Base-by-base conservation (phyloP, 2,888 invertebrate genomes). In the Lumbricus terrestris region DNA sequence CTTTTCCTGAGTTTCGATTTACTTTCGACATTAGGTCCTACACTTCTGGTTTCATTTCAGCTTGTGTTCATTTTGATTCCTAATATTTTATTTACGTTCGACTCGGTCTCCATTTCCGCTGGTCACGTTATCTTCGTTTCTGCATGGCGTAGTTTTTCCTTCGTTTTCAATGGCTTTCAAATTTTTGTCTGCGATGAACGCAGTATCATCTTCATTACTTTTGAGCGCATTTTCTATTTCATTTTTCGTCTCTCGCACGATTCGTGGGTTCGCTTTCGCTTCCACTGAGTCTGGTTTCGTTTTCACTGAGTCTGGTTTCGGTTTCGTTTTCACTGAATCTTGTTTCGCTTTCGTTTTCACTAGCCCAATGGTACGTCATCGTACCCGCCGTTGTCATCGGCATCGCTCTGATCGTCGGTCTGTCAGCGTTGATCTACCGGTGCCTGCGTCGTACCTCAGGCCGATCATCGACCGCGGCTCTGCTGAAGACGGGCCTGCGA, bases 361-460 rank as follows among this genome's bases (percentile, higher is more conserved):
- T 93, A 94, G 94, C 94, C 89, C 92, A 93, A 38, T 93, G 92
- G 85, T 92, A 92, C 89, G 96, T 96, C 54, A 95, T 97, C 92
- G 95, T 96, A 69, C 96, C 96, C 88, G 95, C 97, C 93, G 96
- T 96, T 93, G 95, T 96, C 92, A 96, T 96, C 54, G 96, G 96
- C 89, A 95, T 96, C 54, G 95, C 96, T 90, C 96, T 96, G 92
- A 95, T 96, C 69, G 94, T 96, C 69, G 95, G 96, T 91, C 95
- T 96, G 92, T 96, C 96, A 47, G 96, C 96, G 18, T 96, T 96
- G 92, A 96, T 96, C 42, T 96, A 96, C 95, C 96, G 96, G 95
- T 96, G 96, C 94, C 96, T 96, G 94, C 96, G 96, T 90, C 96
- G 96, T 20, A 95, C 96, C 88, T 95, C 96, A 90, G 95, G 95